Evolutionary conservation across 2,888 invertebrate genomes (phyloP).

Genomic region (Achlya flavicornis): DNA sequence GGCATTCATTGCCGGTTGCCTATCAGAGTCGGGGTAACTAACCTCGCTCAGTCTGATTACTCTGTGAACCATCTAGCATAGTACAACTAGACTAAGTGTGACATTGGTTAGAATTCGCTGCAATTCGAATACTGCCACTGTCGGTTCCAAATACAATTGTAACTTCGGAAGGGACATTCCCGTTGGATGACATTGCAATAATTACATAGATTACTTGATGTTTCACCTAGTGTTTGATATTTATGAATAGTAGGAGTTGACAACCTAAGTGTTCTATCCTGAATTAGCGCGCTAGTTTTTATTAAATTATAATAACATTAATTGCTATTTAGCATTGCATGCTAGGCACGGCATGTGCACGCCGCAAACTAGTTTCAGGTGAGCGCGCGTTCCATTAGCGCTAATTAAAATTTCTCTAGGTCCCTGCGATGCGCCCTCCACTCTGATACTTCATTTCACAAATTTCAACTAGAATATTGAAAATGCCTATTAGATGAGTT

Average conservation of each 20-base stretch:
- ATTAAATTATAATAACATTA: conserved; percentile 20
- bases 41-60: conserved; percentile 64
- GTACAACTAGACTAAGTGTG: conserved; percentile 20
- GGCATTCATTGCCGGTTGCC: conserved; percentile 68
- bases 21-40: conserved; percentile 66
- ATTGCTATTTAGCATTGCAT: too few relatives aligned
- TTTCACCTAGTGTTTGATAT: too few relatives aligned
- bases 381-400: conserved; percentile 71
- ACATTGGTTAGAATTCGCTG: conserved; percentile 28
- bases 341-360: conserved; percentile 27
- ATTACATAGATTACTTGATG: too few relatives aligned
- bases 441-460: conserved; percentile 21
- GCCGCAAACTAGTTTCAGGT: conserved; percentile 62
- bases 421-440: conserved; percentile 33
- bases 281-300: background rate
- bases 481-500: conserved; percentile 11
- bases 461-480: conserved; percentile 28
- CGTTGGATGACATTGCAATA: background rate
- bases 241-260: background rate
- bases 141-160: conserved; percentile 18
- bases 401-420: conserved; percentile 75
- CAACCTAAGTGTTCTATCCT: background rate
- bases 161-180: conserved; percentile 5
- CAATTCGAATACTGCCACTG: conserved; percentile 21
- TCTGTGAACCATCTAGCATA: conserved; percentile 26